Evolutionary conservation across 2,113 vertebrate species (phyloP), one percentile per base, ranked within the genome.

Genomic region (Typhlomys cinereus): DNA sequence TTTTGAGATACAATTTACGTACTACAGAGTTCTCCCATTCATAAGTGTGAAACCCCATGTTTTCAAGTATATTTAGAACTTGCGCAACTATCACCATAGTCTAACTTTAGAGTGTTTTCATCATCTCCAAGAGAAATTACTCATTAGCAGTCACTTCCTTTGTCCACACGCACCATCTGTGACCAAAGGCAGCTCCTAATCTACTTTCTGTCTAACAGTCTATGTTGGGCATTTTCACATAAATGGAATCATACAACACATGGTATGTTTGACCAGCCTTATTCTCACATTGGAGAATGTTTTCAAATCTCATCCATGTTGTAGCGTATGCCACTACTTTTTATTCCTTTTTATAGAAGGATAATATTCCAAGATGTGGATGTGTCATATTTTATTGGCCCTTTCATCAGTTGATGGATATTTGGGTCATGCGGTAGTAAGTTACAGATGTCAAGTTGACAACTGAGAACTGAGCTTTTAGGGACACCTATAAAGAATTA

Each of bases 51-150:
- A 50, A 36, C 62, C 69, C 67, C 76, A 1, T 91, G 64, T 66
- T 70, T 69, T 85, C 69, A 88, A 87, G 11, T 46, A 12, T 73
- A 44, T 73, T 67, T 81, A 46, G 81, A 29, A 66, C 34, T 70
- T 15, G 10, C n/a, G 34, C 13, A 82, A 10, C 10, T 20, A 61
- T 41, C 41, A 44, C 17, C 25, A 18, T 73, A 31, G 78, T 57
- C 71, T 67, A 57, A 85, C 75, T 81, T 93, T 62, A 62, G 62
- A 79, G 54, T 41, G 27, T n/a, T 82, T 88, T 54, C 29, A 76
- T 69, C 48, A 29, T 67, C 20, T 25, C 7, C 12, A 5, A 69
- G 41, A 76, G 48, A 73, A 80, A 87, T 41, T 4, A 3, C 61
- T 54, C 57, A 2, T 34, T 21, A 83, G 12, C 54, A 17, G 18